These are phyloP conservation scores for Mylabris sibirica DNA, from an alignment of 2,888 invertebrate genomes.

Conservation along the genomic window DNA sequence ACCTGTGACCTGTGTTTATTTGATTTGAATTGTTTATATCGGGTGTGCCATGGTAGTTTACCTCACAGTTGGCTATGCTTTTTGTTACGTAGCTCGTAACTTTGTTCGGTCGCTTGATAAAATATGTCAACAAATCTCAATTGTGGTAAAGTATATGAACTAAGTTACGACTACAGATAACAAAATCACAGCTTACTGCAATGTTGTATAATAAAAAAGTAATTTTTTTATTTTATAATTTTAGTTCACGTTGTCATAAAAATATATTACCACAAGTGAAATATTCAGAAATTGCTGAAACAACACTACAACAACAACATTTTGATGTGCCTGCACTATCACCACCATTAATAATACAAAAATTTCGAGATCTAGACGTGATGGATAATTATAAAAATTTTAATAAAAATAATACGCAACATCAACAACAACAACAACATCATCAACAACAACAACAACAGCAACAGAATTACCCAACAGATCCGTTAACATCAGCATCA, in stretches of 20 bases:
- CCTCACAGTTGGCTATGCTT: too few species aligned
- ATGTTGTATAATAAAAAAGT: too few species aligned
- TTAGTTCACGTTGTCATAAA: constrained; percentile 39
- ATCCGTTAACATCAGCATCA: constrained; percentile 30
- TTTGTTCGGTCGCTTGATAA: too few species aligned
- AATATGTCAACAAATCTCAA: too few species aligned
- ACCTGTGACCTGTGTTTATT: too few species aligned
- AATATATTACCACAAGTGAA: constrained; percentile 50
- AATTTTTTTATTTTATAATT: constrained; percentile 23
- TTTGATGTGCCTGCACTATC: constrained; percentile 41
- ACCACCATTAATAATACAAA: constrained; percentile 50
- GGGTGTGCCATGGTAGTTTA: too few species aligned
- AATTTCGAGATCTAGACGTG: constrained; percentile 55
- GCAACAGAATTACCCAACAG: constrained; percentile 38
- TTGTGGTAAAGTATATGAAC: too few species aligned
- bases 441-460: constrained; percentile 39
- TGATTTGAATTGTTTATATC: too few species aligned
- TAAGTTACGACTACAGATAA: too few species aligned
- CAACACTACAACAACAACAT: constrained; percentile 33
- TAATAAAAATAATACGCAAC: constrained; percentile 35
- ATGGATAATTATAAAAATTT: constrained; percentile 54
- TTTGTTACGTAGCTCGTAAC: too few species aligned
- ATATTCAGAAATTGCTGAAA: constrained; percentile 56
- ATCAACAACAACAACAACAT: constrained; percentile 39
- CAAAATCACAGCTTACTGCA: too few species aligned